Base-by-base conservation (phyloP, 2,888 invertebrate species). In the Cinara cedri region DNA sequence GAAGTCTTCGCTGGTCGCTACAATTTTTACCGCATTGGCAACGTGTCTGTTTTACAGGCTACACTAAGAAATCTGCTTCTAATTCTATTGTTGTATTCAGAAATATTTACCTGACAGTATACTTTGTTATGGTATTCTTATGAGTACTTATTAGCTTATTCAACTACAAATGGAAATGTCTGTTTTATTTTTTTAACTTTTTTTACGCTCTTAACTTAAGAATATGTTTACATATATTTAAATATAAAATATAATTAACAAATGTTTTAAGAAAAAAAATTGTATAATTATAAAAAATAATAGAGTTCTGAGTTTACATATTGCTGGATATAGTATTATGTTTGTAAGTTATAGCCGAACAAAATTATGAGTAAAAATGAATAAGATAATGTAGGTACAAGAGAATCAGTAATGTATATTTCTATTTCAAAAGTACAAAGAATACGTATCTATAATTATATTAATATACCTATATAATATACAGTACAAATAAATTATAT, bases 91-190 rank as follows among this genome's bases (percentile, higher is more conserved):
- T 10, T 57, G n/a, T 72, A 51, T 42, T 74, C 51, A 63, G 21
- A 42, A 21, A 42, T 19, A 8, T 34, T 60, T 72, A 72, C 72
- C 74, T 63, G 74, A 63, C 34, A 9, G 24, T 60, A 14, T 74
- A n/a, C n/a, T 51, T 49, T 4, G 24, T 57, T 57, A 57, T 55
- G n/a, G 6, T 34, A 6, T 34, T 34, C 34, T 3, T 34, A 34
- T 34, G 6, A 34, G 34, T 4, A 72, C 57, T 21, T 55, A 42
- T 71, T 54, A 24, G 42, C 54, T n/a, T 71, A 71, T 71, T 71
- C 55, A 16, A 44, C 34, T 19, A 57, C 34, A 13, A 21, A 10
- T 9, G 14, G 14, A 72, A 49, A 34, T 49, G 10, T 26, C 42
- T 54, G 3, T 21, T 42, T 54, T 70, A 55, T 42, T 65, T 34